Conservation (phyloP, 2,888 invertebrate species). For the Diploptera punctata region DNA sequence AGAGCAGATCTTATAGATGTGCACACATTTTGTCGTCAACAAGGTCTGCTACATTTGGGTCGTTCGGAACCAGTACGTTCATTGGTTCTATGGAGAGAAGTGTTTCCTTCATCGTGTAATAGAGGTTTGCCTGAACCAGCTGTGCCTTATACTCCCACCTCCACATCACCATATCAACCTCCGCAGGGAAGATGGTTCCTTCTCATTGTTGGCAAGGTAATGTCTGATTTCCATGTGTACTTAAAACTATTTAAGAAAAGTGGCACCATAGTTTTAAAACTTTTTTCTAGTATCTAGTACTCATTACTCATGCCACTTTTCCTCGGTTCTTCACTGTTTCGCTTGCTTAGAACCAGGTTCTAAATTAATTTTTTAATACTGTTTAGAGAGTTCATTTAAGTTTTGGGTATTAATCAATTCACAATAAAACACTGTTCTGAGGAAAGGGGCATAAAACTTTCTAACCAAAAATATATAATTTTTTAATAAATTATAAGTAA, state of each 20-base stretch:
- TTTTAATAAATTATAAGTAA: too few species aligned
- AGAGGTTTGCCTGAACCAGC: slow-evolving; percentile 43
- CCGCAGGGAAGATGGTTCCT: slow-evolving; percentile 74
- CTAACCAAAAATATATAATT: too few species aligned
- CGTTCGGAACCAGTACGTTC: slow-evolving; percentile 70
- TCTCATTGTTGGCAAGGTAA: slow-evolving; percentile 73
- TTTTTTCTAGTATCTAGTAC: neutral
- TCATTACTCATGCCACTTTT: too few species aligned
- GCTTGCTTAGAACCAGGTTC: too few species aligned
- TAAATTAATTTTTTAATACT: too few species aligned
- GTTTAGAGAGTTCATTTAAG: too few species aligned
- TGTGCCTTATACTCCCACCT: slow-evolving; percentile 27
- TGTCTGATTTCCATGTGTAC: too few species aligned
- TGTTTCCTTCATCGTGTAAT: slow-evolving; percentile 64
- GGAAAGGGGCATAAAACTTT: too few species aligned
- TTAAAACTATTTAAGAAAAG: neutral
- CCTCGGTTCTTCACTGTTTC: too few species aligned
- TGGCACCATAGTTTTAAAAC: neutral
- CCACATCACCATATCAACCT: slow-evolving; percentile 54
- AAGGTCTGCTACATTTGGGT: slow-evolving; percentile 75
- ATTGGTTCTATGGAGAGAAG: slow-evolving; percentile 78
- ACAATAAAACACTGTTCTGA: too few species aligned
- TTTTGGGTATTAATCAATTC: too few species aligned
- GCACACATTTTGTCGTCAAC: slow-evolving; percentile 74
- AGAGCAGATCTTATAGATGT: slow-evolving; percentile 77